A percentile compares a stretch with the other conserved stretches of the same genome.
Evolutionary conservation across 1,140 invertebrate species (phyloP).

Genomic region (Ridgeia piscesae): DNA sequence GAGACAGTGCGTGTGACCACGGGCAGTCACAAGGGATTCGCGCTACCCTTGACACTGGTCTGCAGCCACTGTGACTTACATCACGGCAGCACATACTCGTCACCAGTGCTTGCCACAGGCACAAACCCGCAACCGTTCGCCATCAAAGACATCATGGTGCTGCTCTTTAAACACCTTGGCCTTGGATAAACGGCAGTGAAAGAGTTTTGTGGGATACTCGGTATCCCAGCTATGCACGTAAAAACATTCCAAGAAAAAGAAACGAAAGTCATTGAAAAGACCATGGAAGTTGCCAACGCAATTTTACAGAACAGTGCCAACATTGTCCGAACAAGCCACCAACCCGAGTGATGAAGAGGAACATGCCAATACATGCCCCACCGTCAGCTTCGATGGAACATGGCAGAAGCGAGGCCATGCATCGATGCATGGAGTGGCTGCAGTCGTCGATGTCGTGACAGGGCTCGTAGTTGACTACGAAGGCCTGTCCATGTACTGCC

Average conservation of each 20-base stretch:
- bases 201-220: background rate
- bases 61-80: background rate
- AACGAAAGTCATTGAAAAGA: too few species aligned
- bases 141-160: background rate
- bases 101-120: background rate
- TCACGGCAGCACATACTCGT: background rate
- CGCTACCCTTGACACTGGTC: background rate
- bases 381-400: conserved; percentile 6
- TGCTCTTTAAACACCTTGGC: background rate
- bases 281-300: background rate
- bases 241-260: background rate
- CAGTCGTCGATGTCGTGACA: conserved; percentile 7
- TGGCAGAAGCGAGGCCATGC: conserved; percentile 13
- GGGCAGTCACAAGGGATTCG: background rate
- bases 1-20: background rate
- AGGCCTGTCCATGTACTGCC: background rate
- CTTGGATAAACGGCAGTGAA: too few species aligned
- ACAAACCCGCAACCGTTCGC: background rate
- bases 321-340: background rate
- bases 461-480: conserved; percentile 8
- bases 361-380: background rate
- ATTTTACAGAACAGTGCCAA: background rate
- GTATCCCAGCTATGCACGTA: background rate
- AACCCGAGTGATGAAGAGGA: conserved; percentile 7
- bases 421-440: background rate